Evolutionary conservation across 2,888 invertebrate species (phyloP).

Genomic region (Drosophila subquinaria): DNA sequence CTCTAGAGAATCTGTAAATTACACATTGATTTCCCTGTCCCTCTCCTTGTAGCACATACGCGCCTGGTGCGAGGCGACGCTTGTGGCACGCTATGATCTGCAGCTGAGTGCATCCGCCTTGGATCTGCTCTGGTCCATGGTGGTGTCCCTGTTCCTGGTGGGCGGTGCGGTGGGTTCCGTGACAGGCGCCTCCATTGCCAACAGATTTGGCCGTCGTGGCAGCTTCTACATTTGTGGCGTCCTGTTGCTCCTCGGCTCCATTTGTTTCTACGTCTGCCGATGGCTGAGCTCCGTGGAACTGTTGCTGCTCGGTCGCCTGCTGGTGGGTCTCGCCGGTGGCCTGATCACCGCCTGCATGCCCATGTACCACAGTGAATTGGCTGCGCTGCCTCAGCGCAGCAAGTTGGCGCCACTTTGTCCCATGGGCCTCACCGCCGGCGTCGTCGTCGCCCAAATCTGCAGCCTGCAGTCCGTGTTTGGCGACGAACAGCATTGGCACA

Average conservation of each 20-base stretch:
- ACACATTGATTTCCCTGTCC: background rate
- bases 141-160: constrained; percentile 95
- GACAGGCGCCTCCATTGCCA: constrained; percentile 91
- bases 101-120: constrained; percentile 86
- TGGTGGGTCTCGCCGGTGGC: constrained; percentile 92
- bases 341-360: constrained; percentile 94
- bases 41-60: constrained; percentile 87
- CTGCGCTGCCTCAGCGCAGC: constrained; percentile 91
- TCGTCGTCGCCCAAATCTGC: constrained; percentile 84
- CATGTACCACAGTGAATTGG: constrained; percentile 95
- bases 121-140: constrained; percentile 91
- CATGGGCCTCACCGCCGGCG: constrained; percentile 85
- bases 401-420: constrained; percentile 91
- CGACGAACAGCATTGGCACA: constrained; percentile 90
- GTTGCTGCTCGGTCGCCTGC: constrained; percentile 90
- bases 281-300: constrained; percentile 90
- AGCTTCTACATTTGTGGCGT: constrained; percentile 89
- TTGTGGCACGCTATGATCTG: constrained; percentile 87
- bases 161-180: constrained; percentile 96
- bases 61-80: constrained; percentile 90
- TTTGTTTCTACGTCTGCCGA: constrained; percentile 89
- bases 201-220: constrained; percentile 89
- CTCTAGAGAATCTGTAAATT: background rate
- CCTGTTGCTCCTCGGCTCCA: constrained; percentile 89
- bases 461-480: constrained; percentile 85